These are phyloP conservation scores for Megamerina dolium DNA, from an alignment of 2,888 invertebrate species.

Conservation along the genomic window DNA sequence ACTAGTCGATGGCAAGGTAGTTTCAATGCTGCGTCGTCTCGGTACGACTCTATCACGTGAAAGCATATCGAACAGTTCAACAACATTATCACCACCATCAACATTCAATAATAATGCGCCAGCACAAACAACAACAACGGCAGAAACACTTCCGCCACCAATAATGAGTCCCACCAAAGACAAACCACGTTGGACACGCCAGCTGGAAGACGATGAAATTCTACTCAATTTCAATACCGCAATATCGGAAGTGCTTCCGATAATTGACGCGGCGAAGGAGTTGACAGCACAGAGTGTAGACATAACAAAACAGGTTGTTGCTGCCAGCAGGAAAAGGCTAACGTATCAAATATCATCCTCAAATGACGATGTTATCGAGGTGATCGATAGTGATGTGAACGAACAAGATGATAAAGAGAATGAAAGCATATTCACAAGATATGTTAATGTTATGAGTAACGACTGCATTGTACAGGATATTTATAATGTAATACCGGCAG, in stretches of 20 bases:
- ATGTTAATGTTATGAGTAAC: no score
- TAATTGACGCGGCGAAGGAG: slow-evolving; percentile 1
- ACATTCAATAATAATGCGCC: background rate
- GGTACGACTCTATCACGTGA: slow-evolving; percentile 41
- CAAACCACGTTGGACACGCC: slow-evolving; percentile 37
- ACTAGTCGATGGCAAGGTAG: slow-evolving; percentile 43
- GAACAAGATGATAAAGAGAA: background rate
- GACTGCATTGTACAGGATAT: no score
- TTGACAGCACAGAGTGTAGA: no score
- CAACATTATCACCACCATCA: slow-evolving; percentile 5
- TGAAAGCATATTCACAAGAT: no score
- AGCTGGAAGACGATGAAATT: slow-evolving; percentile 41
- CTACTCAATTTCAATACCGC: slow-evolving; percentile 45
- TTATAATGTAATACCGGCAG: slow-evolving; percentile 9
- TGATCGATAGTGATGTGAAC: slow-evolving; percentile 16
- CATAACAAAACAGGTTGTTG: background rate
- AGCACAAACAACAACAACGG: slow-evolving; percentile 6
- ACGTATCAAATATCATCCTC: slow-evolving; percentile 22
- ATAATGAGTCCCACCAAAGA: slow-evolving; percentile 43
- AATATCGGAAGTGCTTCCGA: slow-evolving; percentile 46
- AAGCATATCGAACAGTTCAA: slow-evolving; percentile 10
- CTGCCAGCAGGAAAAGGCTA: slow-evolving; percentile 22
- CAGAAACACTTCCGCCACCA: slow-evolving; percentile 16
- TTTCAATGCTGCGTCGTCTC: slow-evolving; percentile 43
- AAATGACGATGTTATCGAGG: slow-evolving; percentile 9